Evolutionary conservation across 2,113 vertebrate genomes (phyloP).

Genomic region (Odontophorus gujanensis): DNA sequence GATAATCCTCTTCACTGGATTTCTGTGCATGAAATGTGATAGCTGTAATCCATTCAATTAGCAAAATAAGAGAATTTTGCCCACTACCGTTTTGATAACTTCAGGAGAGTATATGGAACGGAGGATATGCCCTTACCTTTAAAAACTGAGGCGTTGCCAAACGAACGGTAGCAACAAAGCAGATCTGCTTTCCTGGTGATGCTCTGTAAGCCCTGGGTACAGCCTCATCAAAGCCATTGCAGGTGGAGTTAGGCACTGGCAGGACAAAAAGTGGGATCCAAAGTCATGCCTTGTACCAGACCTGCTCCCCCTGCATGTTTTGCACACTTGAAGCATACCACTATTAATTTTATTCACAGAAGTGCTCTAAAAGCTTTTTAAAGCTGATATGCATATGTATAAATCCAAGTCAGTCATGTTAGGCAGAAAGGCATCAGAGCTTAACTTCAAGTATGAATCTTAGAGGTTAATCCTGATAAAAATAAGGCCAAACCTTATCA

Average conservation of each 20-base stretch:
- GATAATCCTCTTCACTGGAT: conserved; percentile 37
- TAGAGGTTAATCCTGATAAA: conserved; percentile 64
- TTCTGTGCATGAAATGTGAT: conserved; percentile 55
- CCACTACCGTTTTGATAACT: neutral
- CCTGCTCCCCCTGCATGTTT: conserved; percentile 30
- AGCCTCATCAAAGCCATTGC: conserved; percentile 80
- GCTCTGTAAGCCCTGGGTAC: conserved; percentile 77
- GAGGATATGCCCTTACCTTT: conserved; percentile 72
- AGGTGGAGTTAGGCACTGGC: conserved; percentile 80
- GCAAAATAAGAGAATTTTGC: conserved; percentile 21
- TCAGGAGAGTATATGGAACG: neutral
- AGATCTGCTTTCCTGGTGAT: conserved; percentile 77
- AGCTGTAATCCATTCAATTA: conserved; percentile 60
- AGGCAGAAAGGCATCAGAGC: conserved; percentile 52
- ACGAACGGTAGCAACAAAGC: conserved; percentile 84
- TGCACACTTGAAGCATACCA: conserved; percentile 30
- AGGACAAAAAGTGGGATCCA: neutral
- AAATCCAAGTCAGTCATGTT: conserved; percentile 45
- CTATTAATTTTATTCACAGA: conserved; percentile 39
- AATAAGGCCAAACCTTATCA: conserved; percentile 36
- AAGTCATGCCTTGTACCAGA: neutral
- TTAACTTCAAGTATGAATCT: conserved; percentile 59
- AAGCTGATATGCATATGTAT: conserved; percentile 59
- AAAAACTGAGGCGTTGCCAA: conserved; percentile 85
- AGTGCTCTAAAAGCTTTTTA: conserved; percentile 44